A percentile compares a stretch with the other conserved stretches of the same genome.
These are phyloP conservation scores for Xylota sylvarum DNA, from an alignment of 2,888 invertebrate species.

Conservation along the genomic window DNA sequence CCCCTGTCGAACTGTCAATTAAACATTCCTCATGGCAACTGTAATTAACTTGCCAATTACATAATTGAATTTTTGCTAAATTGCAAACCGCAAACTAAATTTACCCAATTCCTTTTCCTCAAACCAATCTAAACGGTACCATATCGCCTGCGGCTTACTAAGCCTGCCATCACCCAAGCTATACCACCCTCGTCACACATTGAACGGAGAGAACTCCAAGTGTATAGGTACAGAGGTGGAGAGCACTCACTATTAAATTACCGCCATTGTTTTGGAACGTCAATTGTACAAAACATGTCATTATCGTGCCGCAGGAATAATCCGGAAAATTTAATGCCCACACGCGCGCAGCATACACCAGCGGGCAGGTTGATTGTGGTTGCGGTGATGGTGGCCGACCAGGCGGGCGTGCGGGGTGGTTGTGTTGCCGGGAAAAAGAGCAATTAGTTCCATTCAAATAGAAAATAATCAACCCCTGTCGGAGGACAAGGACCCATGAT, in stretches of 20 bases:
- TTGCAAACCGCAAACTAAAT: constrained; percentile 71
- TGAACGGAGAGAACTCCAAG: background rate
- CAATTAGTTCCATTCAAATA: constrained; percentile 75
- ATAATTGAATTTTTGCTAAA: constrained; percentile 77
- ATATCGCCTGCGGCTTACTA: constrained; percentile 51
- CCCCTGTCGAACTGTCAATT: constrained; percentile 68
- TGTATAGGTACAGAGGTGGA: constrained; percentile 17
- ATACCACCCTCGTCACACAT: constrained; percentile 2
- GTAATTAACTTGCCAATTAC: constrained; percentile 76
- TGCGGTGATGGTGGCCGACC: constrained; percentile 50
- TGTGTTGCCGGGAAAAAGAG: constrained; percentile 52
- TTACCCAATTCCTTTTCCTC: constrained; percentile 68
- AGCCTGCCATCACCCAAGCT: constrained; percentile 19
- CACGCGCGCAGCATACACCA: constrained; percentile 59
- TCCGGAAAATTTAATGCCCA: constrained; percentile 76
- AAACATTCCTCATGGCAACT: constrained; percentile 68
- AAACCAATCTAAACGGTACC: constrained; percentile 52
- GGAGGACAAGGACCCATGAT: constrained; percentile 47
- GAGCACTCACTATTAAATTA: constrained; percentile 72
- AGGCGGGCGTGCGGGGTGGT: background rate
- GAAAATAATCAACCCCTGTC: constrained; percentile 68
- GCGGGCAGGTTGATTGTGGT: constrained; percentile 28
- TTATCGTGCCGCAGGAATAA: constrained; percentile 76
- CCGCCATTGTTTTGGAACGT: constrained; percentile 76
- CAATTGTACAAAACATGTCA: constrained; percentile 77